Evolutionary conservation across 2,888 invertebrate genomes (phyloP).

Genomic region (Cryptophagus acutangulus): DNA sequence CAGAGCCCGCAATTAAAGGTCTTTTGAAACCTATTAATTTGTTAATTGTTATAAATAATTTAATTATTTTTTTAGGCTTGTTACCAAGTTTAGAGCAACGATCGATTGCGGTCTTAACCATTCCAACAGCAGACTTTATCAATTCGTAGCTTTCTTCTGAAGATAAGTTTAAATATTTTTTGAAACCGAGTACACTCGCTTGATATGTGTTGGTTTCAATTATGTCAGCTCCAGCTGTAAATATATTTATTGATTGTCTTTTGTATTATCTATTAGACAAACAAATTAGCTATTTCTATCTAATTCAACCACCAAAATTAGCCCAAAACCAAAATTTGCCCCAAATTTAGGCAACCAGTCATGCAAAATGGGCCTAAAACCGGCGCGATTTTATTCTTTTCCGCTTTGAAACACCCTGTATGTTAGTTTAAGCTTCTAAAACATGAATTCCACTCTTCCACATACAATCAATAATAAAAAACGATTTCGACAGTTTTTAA

Average conservation of each 20-base stretch:
- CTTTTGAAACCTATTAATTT: slow-evolving; percentile 24
- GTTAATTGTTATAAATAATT: not conserved
- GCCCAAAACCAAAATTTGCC: too few relatives aligned
- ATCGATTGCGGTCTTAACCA: slow-evolving; percentile 66
- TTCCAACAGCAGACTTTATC: slow-evolving; percentile 63
- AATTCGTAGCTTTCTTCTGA: slow-evolving; percentile 61
- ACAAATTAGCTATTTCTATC: not conserved
- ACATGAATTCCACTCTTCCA: too few relatives aligned
- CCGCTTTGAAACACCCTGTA: too few relatives aligned
- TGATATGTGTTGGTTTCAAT: slow-evolving; percentile 85
- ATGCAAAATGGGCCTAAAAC: too few relatives aligned
- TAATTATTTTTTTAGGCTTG: not conserved
- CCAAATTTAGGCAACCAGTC: too few relatives aligned
- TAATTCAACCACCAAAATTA: too few relatives aligned
- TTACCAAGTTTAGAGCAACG: slow-evolving; percentile 52
- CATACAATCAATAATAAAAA: too few relatives aligned
- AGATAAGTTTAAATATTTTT: slow-evolving; percentile 62
- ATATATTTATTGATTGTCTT: slow-evolving; percentile 31
- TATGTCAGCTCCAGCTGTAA: slow-evolving; percentile 73
- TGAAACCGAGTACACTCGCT: slow-evolving; percentile 69
- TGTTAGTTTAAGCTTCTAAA: too few relatives aligned
- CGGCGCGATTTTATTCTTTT: too few relatives aligned
- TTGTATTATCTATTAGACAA: too few relatives aligned
- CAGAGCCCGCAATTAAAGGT: slow-evolving; percentile 74
- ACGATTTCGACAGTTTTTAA: too few relatives aligned